phyloP scores from a whole-genome alignment of 1,140 invertebrate genomes.

The Manduca sexta region DNA sequence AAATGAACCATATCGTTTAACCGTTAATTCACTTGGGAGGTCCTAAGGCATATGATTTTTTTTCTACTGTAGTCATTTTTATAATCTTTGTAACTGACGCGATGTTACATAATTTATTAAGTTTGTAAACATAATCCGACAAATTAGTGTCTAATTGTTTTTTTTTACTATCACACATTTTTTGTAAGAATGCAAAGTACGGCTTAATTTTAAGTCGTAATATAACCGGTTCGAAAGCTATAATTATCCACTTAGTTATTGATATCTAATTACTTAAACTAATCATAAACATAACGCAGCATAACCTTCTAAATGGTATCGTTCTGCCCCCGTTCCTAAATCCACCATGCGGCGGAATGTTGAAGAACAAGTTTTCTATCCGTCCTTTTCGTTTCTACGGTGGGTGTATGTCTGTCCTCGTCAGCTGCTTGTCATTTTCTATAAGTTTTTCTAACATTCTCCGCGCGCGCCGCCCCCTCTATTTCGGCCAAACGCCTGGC shows the following conservation, averaged over 20 bases:
- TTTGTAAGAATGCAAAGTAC: no score
- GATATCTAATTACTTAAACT: constrained; percentile 25
- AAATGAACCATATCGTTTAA: no score
- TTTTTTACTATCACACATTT: no score
- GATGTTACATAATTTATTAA: no score
- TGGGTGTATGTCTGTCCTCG: constrained; percentile 49
- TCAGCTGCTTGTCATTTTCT: constrained; percentile 70
- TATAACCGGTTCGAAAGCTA: neutral
- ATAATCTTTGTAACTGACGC: no score
- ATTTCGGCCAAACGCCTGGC: constrained; percentile 60
- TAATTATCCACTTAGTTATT: constrained; percentile 22
- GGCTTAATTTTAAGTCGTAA: no score
- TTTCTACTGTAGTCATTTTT: no score
- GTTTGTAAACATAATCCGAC: no score
- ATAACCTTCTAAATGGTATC: constrained; percentile 67
- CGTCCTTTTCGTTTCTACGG: constrained; percentile 56
- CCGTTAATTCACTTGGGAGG: no score
- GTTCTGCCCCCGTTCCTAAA: constrained; percentile 70
- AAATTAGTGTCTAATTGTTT: no score
- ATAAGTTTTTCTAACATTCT: constrained; percentile 72
- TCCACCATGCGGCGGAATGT: constrained; percentile 69
- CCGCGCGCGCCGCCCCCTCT: constrained; percentile 51
- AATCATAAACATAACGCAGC: constrained; percentile 63
- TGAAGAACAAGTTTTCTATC: constrained; percentile 66
- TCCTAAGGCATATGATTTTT: no score